Evolutionary conservation across 2,113 vertebrate genomes (phyloP).

Genomic region (Sinosuthora webbiana): DNA sequence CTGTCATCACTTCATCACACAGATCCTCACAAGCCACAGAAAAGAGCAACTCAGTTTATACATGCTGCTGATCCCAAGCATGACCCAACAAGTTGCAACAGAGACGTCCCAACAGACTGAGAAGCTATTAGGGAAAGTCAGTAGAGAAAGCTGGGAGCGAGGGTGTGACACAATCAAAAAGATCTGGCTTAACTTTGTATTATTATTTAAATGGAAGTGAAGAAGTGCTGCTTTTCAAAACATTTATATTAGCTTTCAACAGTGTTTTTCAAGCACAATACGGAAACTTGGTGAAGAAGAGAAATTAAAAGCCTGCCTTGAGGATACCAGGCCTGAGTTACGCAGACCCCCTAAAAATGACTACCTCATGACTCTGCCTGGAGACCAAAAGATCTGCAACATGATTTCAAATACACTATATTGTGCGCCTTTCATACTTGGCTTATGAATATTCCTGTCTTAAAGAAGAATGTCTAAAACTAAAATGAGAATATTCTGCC

Average conservation of each 20-base stretch:
- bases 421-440: neutral
- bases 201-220: neutral
- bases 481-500: neutral
- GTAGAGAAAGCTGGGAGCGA: neutral
- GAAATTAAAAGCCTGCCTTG: neutral
- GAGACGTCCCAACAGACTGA: neutral
- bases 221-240: neutral
- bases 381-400: neutral
- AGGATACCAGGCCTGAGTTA: neutral
- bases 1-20: neutral
- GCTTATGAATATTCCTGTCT: neutral
- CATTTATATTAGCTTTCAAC: neutral
- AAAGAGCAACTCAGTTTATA: neutral
- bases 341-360: neutral
- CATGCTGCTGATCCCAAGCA: fast-evolving
- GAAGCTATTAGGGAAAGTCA: fast-evolving
- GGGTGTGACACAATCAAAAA: neutral
- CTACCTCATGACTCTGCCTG: neutral
- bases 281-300: neutral
- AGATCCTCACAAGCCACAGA: neutral
- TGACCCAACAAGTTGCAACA: neutral
- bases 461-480: neutral
- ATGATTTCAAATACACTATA: neutral
- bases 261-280: neutral
- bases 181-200: neutral